Percentiles rank a stretch among this genome's conserved stretches.
These are phyloP conservation scores for Syrista parreyssii DNA, from an alignment of 2,888 invertebrate genomes.

Conservation along the genomic window DNA sequence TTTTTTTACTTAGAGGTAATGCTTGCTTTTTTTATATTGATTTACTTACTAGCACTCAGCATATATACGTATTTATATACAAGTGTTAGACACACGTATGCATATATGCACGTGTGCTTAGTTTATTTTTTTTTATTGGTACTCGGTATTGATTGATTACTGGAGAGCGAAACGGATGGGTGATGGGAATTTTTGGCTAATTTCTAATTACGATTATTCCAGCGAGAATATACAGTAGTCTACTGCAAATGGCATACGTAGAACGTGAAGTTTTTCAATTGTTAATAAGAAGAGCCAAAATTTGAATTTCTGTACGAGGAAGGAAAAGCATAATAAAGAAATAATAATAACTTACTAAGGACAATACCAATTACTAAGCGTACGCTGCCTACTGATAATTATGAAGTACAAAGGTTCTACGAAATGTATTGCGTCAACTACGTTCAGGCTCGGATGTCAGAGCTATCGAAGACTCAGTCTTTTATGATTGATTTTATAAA, in stretches of 20 bases:
- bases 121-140: background rate
- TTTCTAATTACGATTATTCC: background rate
- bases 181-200: background rate
- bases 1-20: constrained; percentile 42
- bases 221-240: too few species aligned
- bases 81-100: background rate
- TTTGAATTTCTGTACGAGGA: too few species aligned
- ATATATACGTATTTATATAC: constrained; percentile 8
- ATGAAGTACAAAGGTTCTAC: background rate
- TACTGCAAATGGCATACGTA: too few species aligned
- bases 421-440: background rate
- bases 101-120: too few species aligned
- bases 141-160: background rate
- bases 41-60: background rate
- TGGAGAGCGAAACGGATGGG: background rate
- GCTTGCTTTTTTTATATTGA: constrained; percentile 30
- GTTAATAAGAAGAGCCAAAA: too few species aligned
- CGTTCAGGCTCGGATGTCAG: background rate
- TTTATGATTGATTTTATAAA: background rate
- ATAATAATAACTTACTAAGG: background rate
- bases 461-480: background rate
- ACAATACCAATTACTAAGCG: background rate
- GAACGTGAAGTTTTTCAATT: too few species aligned
- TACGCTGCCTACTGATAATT: background rate
- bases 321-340: too few species aligned